Percentiles rank a stretch among this genome's conserved stretches.
These are phyloP conservation scores for Orthosia incerta DNA, from an alignment of 2,888 invertebrate genomes.

Conservation along the genomic window DNA sequence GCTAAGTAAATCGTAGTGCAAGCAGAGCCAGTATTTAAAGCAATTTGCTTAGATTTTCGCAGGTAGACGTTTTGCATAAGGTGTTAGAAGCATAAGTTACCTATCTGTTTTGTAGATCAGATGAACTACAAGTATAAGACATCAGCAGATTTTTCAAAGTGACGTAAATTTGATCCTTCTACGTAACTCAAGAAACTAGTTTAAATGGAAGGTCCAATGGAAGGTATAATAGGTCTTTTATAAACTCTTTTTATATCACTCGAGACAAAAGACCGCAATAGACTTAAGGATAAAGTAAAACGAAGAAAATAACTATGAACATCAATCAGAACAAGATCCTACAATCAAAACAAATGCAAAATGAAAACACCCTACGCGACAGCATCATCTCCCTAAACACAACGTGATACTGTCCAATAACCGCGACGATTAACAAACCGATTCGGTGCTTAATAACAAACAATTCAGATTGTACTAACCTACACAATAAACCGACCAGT, in stretches of 20 bases:
- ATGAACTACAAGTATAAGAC: not conserved
- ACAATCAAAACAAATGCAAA: slow-evolving; percentile 30
- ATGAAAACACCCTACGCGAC: slow-evolving; percentile 42
- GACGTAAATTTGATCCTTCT: not conserved
- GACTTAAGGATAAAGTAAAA: not conserved
- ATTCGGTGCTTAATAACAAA: slow-evolving; percentile 66
- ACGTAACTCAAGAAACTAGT: not conserved
- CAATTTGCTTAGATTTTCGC: slow-evolving; percentile 35
- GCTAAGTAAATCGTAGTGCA: slow-evolving; percentile 50
- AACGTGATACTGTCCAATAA: slow-evolving; percentile 52
- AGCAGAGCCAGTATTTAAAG: slow-evolving; percentile 32
- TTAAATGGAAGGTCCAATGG: not conserved
- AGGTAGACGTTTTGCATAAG: slow-evolving; percentile 25
- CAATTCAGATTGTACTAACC: slow-evolving; percentile 64
- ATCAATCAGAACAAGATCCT: slow-evolving; percentile 6
- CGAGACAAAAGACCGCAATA: too few relatives aligned
- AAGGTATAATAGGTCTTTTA: too few relatives aligned
- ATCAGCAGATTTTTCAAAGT: not conserved
- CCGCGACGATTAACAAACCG: slow-evolving; percentile 61
- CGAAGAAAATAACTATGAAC: not conserved
- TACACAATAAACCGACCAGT: slow-evolving; percentile 76
- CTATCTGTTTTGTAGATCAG: not conserved
- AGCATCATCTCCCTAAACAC: slow-evolving; percentile 28
- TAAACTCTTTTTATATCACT: too few relatives aligned
- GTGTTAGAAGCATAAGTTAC: slow-evolving; percentile 1